These are phyloP conservation scores for Tragelaphus scriptus DNA, from an alignment of 2,113 vertebrate species.

Conservation along the genomic window DNA sequence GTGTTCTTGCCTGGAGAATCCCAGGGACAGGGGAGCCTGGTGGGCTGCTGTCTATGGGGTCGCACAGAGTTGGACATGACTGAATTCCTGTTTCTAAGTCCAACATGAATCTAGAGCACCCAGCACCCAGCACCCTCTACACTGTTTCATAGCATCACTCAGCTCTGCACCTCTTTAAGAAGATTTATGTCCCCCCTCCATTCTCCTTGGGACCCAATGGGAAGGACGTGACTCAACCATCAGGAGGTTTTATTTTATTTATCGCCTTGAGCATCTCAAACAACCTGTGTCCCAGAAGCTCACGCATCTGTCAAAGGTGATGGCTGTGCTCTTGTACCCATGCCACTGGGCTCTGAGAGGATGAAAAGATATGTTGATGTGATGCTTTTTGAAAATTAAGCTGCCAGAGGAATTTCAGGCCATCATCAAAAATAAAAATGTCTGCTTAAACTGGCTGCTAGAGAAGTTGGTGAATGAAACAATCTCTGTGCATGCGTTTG, in stretches of 20 bases:
- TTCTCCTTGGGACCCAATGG: neutral
- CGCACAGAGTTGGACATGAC: no score
- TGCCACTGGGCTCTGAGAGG: neutral
- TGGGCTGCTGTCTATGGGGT: no score
- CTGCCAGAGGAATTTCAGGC: neutral
- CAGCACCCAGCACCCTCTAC: neutral
- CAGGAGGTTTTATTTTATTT: neutral
- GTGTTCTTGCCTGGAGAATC: no score
- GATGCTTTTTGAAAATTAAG: neutral
- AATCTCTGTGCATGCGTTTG: fast-evolving
- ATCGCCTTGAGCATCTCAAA: neutral
- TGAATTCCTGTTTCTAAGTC: neutral
- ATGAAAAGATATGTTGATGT: neutral
- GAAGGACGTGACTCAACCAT: neutral
- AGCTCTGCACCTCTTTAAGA: neutral
- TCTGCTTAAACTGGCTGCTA: neutral
- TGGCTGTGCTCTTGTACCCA: no score
- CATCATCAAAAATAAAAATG: neutral
- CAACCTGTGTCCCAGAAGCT: neutral
- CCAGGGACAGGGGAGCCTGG: no score
- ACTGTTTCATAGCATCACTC: neutral
- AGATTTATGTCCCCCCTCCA: neutral
- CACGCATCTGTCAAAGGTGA: neutral
- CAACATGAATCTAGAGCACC: neutral
- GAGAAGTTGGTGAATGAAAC: neutral